Percentiles rank a stretch among this genome's conserved stretches.
Conservation (phyloP, 2,797 vertebrate genomes). For the Oreochromis mossambicus region DNA sequence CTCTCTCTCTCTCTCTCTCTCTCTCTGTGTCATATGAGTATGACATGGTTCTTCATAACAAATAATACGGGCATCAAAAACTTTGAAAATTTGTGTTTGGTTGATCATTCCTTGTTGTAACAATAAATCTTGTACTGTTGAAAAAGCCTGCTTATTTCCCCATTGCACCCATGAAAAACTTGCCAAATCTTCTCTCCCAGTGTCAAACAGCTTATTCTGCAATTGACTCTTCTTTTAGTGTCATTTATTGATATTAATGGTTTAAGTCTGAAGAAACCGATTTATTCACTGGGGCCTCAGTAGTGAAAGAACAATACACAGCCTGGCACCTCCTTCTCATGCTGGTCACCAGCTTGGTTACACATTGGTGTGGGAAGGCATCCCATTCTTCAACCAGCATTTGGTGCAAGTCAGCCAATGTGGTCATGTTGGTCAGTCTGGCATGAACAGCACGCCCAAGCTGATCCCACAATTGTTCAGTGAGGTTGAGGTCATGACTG, state of each 20-base stretch:
- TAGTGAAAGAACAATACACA: not conserved
- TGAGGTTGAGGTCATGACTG: not conserved
- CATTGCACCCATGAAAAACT: not conserved
- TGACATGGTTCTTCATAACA: not conserved
- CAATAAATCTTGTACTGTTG: not conserved
- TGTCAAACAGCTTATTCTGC: not conserved
- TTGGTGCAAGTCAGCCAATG: not conserved
- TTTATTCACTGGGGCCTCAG: not conserved
- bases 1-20: not conserved
- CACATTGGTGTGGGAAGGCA: not conserved
- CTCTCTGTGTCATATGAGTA: not conserved
- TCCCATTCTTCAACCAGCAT: not conserved
- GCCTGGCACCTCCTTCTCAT: not conserved
- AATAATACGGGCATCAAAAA: not conserved
- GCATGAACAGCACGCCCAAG: not conserved
- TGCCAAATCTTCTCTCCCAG: not conserved
- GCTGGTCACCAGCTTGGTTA: not conserved
- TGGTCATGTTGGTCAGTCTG: not conserved
- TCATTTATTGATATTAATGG: not conserved
- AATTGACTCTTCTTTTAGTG: not conserved
- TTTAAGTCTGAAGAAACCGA: not conserved
- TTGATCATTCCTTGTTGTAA: not conserved
- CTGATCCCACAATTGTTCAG: not conserved
- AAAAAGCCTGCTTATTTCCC: not conserved
- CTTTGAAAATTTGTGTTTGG: not conserved